Evolutionary conservation across 92 coral and sea anemone species (phyloP).

Genomic region (Zoanthus sansibaricus): DNA sequence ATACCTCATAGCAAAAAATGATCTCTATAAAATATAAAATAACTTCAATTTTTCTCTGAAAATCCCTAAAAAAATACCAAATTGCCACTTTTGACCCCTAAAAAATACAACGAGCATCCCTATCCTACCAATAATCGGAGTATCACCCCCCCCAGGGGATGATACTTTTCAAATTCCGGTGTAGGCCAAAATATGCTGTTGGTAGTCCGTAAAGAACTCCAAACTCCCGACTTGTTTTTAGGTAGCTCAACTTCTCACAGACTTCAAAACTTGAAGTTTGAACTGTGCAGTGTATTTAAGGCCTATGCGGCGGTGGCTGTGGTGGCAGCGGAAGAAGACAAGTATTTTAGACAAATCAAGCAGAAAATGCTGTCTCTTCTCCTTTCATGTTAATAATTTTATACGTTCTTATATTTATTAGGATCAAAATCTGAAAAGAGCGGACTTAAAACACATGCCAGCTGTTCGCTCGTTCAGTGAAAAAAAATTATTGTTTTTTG

Average conservation of each 20-base stretch:
- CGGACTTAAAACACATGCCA: background rate
- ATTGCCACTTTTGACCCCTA: too few relatives aligned
- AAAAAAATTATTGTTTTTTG: too few relatives aligned
- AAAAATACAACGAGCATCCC: too few relatives aligned
- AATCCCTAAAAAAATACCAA: too few relatives aligned
- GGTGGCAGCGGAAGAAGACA: background rate
- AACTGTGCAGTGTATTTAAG: slow-evolving; percentile 1
- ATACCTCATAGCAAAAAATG: too few relatives aligned
- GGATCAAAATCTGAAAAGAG: slow-evolving; percentile 5
- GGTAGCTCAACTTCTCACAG: background rate
- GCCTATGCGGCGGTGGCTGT: background rate
- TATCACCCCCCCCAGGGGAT: too few relatives aligned
- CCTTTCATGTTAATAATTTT: background rate
- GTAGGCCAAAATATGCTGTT: too few relatives aligned
- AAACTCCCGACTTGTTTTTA: background rate
- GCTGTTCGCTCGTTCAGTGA: too few relatives aligned
- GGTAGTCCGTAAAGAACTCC: background rate
- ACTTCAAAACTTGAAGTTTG: background rate
- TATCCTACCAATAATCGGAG: too few relatives aligned
- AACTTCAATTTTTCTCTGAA: too few relatives aligned
- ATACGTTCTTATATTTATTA: background rate
- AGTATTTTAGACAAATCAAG: background rate
- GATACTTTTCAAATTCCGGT: too few relatives aligned
- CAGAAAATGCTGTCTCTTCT: background rate
- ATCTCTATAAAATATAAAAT: too few relatives aligned